phyloP scores from a whole-genome alignment of 1,140 invertebrate species.

The Phocides pigmalion region DNA sequence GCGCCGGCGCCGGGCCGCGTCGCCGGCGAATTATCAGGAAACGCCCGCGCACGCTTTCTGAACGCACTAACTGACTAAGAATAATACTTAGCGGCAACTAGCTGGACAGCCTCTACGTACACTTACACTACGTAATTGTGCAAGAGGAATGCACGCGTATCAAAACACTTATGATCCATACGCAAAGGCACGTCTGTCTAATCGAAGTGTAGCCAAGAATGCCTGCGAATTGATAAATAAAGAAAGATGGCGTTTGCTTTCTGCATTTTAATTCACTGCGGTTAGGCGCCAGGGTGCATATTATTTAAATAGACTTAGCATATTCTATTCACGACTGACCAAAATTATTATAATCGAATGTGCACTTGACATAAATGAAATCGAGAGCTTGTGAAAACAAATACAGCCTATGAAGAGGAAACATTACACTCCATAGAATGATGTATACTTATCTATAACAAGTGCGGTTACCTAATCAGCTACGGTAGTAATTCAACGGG shows the following conservation, averaged over 20 bases:
- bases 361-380: background rate
- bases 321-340: constrained; percentile 1
- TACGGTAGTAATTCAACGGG: constrained; percentile 52
- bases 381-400: background rate
- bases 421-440: constrained; percentile 3
- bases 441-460: constrained; percentile 21
- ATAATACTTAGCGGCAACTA: constrained; percentile 53
- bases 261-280: constrained; percentile 29
- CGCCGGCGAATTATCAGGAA: constrained; percentile 55
- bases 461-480: constrained; percentile 30
- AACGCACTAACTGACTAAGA: constrained; percentile 57
- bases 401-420: constrained; percentile 1
- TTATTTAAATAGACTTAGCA: constrained; percentile 8
- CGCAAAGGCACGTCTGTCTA: constrained; percentile 22
- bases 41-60: constrained; percentile 62
- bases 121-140: constrained; percentile 26
- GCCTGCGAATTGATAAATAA: constrained; percentile 35
- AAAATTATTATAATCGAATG: constrained; percentile 1
- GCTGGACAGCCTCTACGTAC: constrained; percentile 34
- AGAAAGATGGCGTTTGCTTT: constrained; percentile 28
- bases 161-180: constrained; percentile 31
- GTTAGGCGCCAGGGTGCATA: constrained; percentile 26
- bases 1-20: constrained; percentile 40
- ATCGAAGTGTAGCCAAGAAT: constrained; percentile 29
- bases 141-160: constrained; percentile 17